Evolutionary conservation across 2,113 vertebrate species (phyloP), one percentile per base, ranked within the genome.

Genomic region (Aplodontia rufa): DNA sequence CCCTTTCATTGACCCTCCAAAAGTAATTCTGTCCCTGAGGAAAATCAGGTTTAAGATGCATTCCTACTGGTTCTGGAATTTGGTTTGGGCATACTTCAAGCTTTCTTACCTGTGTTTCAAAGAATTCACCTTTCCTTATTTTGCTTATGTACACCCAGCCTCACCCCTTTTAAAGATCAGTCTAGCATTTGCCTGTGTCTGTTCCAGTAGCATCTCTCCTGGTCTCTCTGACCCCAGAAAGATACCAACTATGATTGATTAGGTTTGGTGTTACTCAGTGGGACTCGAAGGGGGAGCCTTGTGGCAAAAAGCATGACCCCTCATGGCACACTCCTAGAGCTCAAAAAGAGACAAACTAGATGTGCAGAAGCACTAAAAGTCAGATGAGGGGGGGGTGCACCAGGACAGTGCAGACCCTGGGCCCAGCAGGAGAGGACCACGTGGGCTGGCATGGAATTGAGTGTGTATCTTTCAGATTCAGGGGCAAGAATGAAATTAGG

Each of bases 1-100:
- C 79, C 86, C 87, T 84, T 5, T 85, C 90, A 42, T 10, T 86
- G 95, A 74, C 92, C 76, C 81, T 49, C 74, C 75, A 26, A 45
- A 94, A 78, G 72, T 87, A 78, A 76, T 94, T 87, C 69, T 55
- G 51, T 69, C 53, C 66, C 66, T 62, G 35, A 35, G 90, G 40
- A 80, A 84, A 80, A 47, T 26, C 51, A 83, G 26, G 72, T 45
- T 93, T 42, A 12, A 69, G 53, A 66, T 80, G 20, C 35, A 30
- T 37, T 82, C 76, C 53, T 81, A 5, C 91, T 86, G 62, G 19
- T 28, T 86, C 49, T 71, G 47, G 53, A 82, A 49, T 79, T 96
- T 86, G 47, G 68, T 95, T 80, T 78, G 80, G 82, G 53, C 26
- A 90, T 30, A 62, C 28, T 45, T 60, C 11, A 47, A 14, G 17